Base-by-base conservation (phyloP, 2,113 vertebrate species). In the Saguinus midas region DNA sequence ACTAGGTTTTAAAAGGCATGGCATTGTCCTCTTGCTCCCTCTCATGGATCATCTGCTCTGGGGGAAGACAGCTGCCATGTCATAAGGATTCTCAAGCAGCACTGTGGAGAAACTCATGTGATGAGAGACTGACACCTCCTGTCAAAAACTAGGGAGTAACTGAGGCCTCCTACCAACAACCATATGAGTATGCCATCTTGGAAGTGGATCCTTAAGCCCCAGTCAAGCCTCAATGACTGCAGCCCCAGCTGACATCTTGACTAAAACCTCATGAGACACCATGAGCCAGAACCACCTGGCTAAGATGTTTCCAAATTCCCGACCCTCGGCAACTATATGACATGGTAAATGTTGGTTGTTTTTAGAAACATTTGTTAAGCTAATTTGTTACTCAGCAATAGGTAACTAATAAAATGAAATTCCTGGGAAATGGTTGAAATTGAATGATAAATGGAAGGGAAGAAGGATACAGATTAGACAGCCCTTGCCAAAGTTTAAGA, bases 141-240 rank as follows among this genome's bases (percentile, higher is more conserved):
- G 29, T 40, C 61, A 40, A 11, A 40, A 57, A 12, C 75, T 61
- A 78, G 2, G 35, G 23, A 70, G 20, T 27, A 90, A 43, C 6
- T 11, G 73, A 93, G 76, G 27, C 81, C 76, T 72, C n/a, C 20
- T 2, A 1, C 52, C 55, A 55, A 55, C 5, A 21, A 35, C 61
- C 52, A 6, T 0, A 2, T 17, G 45, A 12, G 13, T 23, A 0
- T 0, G 0, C 55, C 45, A 32, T n/a, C 25, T 25, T 12, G 5
- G 58, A 37, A 68, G 10, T 13, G 4, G 17, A 1, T 32, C 27
- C 82, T 58, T 27, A 43, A 57, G 70, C 32, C 57, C 21, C 25
- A 8, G 27, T 13, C 27, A n/a, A 17, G 58, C 18, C 16, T 66
- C 16, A 7, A 37, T 11, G 16, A 57, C 37, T 3, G 3, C 1